phyloP scores from a whole-genome alignment of 2,113 vertebrate genomes.

The Gymnogyps californianus region DNA sequence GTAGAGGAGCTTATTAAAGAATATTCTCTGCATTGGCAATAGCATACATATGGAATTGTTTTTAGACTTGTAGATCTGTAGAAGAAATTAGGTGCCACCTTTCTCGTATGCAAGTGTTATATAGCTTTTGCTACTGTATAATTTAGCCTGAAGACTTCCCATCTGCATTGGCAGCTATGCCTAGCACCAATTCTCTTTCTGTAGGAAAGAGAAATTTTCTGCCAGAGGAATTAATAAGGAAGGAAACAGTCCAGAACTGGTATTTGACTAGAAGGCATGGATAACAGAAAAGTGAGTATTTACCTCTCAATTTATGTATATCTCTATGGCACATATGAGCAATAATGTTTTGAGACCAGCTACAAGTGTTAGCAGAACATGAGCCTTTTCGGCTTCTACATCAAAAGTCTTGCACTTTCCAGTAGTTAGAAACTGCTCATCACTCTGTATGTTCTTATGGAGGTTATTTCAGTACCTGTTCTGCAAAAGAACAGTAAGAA shows the following conservation, averaged over 20 bases:
- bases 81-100: rapidly evolving
- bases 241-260: background rate
- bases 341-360: background rate
- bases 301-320: background rate
- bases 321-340: background rate
- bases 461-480: background rate
- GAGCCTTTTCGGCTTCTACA: background rate
- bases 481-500: background rate
- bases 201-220: background rate
- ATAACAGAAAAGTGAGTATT: background rate
- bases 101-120: background rate
- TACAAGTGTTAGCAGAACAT: background rate
- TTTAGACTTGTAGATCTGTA: background rate
- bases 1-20: background rate
- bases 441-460: background rate
- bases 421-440: background rate
- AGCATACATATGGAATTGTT: background rate
- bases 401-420: background rate
- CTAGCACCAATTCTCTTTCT: background rate
- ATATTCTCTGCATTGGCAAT: background rate
- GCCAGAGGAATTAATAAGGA: background rate
- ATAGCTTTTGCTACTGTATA: background rate
- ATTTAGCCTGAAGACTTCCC: background rate
- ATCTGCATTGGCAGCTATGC: background rate
- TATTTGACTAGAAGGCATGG: background rate